Evolutionary conservation across 2,888 invertebrate genomes (phyloP), one percentile per base, ranked within the genome.

Genomic region (Athripsodes cinereus): DNA sequence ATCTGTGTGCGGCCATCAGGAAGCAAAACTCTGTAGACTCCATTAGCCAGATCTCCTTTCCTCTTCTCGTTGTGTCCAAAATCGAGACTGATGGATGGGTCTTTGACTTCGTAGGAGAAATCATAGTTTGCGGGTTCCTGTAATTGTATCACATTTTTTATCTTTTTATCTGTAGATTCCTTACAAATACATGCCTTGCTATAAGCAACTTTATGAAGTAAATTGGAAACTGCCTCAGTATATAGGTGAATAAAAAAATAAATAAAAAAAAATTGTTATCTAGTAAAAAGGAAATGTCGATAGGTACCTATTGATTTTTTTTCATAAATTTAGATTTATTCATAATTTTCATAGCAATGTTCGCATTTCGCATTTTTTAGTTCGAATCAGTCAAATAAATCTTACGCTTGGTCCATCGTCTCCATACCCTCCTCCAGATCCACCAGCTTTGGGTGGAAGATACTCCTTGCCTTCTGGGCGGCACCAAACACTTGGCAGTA

Each of bases 1-100:
- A 81, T 79, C 69, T 84, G 84, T 66, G 79, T 82, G 57, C 84
- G 75, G 1, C 85, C 85, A 62, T 85, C 84, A 0, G 85, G 84
- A 53, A 85, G 72, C 44, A 84, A 70, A 35, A 84, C 84, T 69
- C 83, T 81, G 70, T 85, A 86, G 44, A 81, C 81, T 49, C 86
- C 85, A 6, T 80, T 79, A 0, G 85, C 83, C 50, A 78, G 79
- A 63, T 83, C 81, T 55, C 84, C 85, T 66, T 84, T 82, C 21
- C 84, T 73, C 67, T 81, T 81, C 71, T 86, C 84, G 51, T 79
- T 80, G 69, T 85, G 85, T 0, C 84, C 85, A 66, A 85, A 85
- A 68, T 85, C 82, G 40, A 83, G 68, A 47, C 77, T 82, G 6
- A 77, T 76, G 1, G 69, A 73, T 19, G 76, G 78, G 67, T 84